A percentile compares a stretch with the other conserved stretches of the same genome.
phyloP scores from a whole-genome alignment of 2,797 vertebrate species.

The Danio jaintianensis region DNA sequence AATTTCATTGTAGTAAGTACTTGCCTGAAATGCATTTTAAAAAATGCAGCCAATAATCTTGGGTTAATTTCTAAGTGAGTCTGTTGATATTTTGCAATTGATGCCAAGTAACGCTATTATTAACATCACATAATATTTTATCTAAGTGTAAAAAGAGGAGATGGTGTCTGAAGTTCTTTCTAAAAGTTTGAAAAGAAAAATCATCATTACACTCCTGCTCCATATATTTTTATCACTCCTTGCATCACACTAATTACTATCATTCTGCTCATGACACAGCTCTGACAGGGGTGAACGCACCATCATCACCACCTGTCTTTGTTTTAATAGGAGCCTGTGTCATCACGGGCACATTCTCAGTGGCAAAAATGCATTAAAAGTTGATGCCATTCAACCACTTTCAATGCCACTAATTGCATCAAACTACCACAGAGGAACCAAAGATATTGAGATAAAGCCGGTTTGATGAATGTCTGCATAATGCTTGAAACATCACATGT shows the following conservation, averaged over 20 bases:
- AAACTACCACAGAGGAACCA: slow-evolving; percentile 46
- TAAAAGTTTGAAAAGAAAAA: slow-evolving; percentile 16
- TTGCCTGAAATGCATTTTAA: too few relatives aligned
- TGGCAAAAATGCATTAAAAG: slow-evolving; percentile 41
- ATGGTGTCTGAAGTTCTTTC: neutral
- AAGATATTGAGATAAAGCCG: neutral
- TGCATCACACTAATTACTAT: slow-evolving; percentile 46
- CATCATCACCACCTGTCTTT: slow-evolving; percentile 34
- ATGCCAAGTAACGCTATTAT: neutral
- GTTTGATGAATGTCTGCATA: too few relatives aligned
- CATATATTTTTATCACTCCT: slow-evolving; percentile 29
- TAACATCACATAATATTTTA: neutral
- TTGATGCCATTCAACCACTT: slow-evolving; percentile 50
- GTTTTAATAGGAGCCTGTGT: slow-evolving; percentile 34
- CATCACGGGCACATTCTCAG: slow-evolving; percentile 20
- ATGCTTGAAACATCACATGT: too few relatives aligned
- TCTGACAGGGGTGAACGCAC: slow-evolving; percentile 34
- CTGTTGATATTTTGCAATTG: neutral
- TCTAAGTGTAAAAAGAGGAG: neutral
- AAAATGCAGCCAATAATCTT: neutral
- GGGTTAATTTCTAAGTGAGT: neutral
- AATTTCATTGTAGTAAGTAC: too few relatives aligned
- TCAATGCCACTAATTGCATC: slow-evolving; percentile 47
- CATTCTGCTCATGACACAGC: slow-evolving; percentile 21
- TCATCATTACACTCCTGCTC: neutral